Evolutionary conservation across 2,888 invertebrate genomes (phyloP), one percentile per base, ranked within the genome.

Genomic region (Drosophila kuntzei): DNA sequence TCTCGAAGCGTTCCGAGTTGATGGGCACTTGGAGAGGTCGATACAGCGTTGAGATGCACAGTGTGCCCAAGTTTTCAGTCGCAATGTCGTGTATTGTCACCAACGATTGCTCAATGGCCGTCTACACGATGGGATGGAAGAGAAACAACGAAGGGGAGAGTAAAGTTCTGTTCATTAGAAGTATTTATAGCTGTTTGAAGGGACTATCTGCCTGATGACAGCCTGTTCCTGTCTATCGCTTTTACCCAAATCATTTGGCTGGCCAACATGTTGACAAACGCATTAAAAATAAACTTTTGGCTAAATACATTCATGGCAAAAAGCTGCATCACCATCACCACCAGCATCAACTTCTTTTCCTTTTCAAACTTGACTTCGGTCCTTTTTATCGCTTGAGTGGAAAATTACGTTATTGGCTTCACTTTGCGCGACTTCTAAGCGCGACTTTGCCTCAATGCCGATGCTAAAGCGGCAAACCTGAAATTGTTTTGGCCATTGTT

Each of bases 21-120:
- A 96, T 92, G 29, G 95, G 95, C 34, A 96, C 95, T 67, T 94
- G 94, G 69, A 96, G 93, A 16, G 95, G 94, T 55, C 95, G 94
- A 92, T 94, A 96, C 20, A 94, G 93, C 85, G 95, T 95, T 6
- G 95, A 95, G 71, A 96, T 95, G 91, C 96, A 96, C 63, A 96
- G 92, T 12, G 95, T 94, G 11, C 96, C 96, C 63, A 95, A 94
- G 74, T 95, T 96, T 76, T 95, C 95, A 11, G 95, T 94, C 36
- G 95, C 95, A 76, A 96, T 95, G 76, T 96, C 96, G 92, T 96
- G 95, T 80, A 97, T 95, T 69, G 95, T 94, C 71, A 95, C 94
- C 83, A 97, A 92, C 2, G 95, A 95, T 43, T 94, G 94, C 87
- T 96, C 95, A 85, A 95, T 92, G 89, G 94, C 94, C 36, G 69